A percentile compares a stretch with the other conserved stretches of the same genome.
phyloP scores from a whole-genome alignment of 2,113 vertebrate genomes.

The Bubo scandiacus region DNA sequence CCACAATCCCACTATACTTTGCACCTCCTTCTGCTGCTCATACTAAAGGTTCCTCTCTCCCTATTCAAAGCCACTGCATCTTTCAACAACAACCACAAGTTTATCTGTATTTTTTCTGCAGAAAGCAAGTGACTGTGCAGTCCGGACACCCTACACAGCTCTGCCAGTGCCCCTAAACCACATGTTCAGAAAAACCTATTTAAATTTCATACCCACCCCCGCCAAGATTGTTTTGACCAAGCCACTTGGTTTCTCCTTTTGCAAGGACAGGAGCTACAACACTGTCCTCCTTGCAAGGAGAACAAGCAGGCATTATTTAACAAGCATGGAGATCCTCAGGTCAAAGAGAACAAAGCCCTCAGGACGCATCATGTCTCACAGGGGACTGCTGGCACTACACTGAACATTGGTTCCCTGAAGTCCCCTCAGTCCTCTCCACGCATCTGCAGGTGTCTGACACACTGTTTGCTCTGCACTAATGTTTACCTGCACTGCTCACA shows the following conservation, averaged over 20 bases:
- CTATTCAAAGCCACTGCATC: neutral
- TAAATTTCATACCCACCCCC: neutral
- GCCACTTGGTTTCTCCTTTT: neutral
- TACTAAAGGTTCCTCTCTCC: neutral
- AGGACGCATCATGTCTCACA: neutral
- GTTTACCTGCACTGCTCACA: constrained; percentile 74
- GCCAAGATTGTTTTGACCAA: neutral
- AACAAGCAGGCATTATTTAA: neutral
- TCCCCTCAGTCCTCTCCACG: neutral
- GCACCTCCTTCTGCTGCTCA: neutral
- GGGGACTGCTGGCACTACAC: neutral
- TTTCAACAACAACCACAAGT: neutral
- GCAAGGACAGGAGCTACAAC: neutral
- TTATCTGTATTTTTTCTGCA: neutral
- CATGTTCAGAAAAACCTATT: neutral
- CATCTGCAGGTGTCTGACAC: neutral
- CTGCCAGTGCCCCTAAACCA: neutral
- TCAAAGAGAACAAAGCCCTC: neutral
- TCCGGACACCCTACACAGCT: neutral
- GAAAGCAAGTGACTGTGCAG: neutral
- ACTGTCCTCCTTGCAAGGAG: neutral
- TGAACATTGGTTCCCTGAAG: neutral
- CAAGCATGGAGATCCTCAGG: neutral
- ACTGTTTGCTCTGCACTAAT: neutral
- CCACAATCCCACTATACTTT: neutral